phyloP scores from a whole-genome alignment of 2,888 invertebrate genomes.

The Petrolisthes manimaculis region DNA sequence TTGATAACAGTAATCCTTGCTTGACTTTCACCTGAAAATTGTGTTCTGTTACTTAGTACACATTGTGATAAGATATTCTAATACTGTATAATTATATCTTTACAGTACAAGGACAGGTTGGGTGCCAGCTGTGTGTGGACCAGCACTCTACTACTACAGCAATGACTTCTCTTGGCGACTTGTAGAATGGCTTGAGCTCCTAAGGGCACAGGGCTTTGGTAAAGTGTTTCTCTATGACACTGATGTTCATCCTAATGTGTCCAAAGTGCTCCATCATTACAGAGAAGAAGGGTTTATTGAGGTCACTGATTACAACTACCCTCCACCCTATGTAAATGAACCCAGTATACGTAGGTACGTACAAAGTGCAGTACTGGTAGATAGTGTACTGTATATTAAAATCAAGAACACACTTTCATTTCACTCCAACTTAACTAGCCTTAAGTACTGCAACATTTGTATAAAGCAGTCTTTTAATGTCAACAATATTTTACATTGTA shows the following conservation, averaged over 20 bases:
- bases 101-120: background rate
- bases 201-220: slow-evolving; percentile 34
- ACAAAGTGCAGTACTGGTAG: too few relatives aligned
- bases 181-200: slow-evolving; percentile 50
- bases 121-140: slow-evolving; percentile 42
- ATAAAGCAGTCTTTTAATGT: too few relatives aligned
- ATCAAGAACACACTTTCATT: too few relatives aligned
- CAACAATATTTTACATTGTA: too few relatives aligned
- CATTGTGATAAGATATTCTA: too few relatives aligned
- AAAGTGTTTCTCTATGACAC: slow-evolving; percentile 48
- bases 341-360: slow-evolving; percentile 37
- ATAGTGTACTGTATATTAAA: too few relatives aligned
- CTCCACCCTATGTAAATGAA: slow-evolving; percentile 42
- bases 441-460: too few relatives aligned
- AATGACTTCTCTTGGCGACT: slow-evolving; percentile 37
- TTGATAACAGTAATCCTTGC: too few relatives aligned
- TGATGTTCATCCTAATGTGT: slow-evolving; percentile 32
- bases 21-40: too few relatives aligned
- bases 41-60: too few relatives aligned
- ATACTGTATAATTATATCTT: background rate
- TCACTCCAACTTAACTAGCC: too few relatives aligned
- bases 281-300: slow-evolving; percentile 43
- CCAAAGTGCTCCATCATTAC: slow-evolving; percentile 35
- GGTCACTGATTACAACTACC: slow-evolving; percentile 31
- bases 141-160: slow-evolving; percentile 45